A percentile compares a stretch with the other conserved stretches of the same genome.
Conservation (phyloP, 2,888 invertebrate species). For the Drosophila mercatorum region DNA sequence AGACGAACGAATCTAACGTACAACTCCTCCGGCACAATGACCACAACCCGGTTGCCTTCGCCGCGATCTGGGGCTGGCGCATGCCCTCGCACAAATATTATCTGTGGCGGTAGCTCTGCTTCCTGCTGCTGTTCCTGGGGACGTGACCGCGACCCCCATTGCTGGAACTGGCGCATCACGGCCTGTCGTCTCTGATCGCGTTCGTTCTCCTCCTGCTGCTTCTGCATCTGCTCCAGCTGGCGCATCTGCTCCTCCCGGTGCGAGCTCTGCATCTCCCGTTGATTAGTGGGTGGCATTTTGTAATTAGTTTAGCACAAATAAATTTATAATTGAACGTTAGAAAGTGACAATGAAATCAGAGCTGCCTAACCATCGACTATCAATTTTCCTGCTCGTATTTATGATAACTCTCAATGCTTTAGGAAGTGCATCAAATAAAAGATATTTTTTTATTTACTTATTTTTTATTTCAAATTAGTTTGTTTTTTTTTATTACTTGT, state of each 20-base stretch:
- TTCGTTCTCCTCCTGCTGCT: background rate
- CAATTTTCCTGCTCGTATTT: no score
- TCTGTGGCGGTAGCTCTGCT: slow-evolving; percentile 1
- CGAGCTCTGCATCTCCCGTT: no score
- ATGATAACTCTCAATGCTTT: no score
- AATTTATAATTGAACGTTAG: slow-evolving; percentile 18
- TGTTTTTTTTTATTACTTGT: no score
- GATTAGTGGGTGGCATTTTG: slow-evolving; percentile 17
- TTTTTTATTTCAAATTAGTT: no score
- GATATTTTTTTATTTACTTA: no score
- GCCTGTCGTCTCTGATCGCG: background rate
- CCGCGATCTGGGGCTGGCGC: background rate
- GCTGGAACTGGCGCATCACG: background rate
- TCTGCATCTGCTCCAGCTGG: background rate
- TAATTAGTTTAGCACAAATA: background rate
- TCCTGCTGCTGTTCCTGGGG: slow-evolving; percentile 3
- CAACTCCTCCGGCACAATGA: slow-evolving; percentile 7
- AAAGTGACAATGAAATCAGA: slow-evolving; percentile 19
- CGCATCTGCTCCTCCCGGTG: background rate
- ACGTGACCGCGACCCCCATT: background rate
- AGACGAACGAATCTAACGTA: background rate
- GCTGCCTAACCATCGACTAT: background rate
- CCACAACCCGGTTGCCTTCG: background rate
- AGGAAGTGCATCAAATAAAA: no score
- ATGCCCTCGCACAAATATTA: background rate